Base-by-base conservation (phyloP, 2,797 vertebrate genomes). In the Gadopsis bispinosus region DNA sequence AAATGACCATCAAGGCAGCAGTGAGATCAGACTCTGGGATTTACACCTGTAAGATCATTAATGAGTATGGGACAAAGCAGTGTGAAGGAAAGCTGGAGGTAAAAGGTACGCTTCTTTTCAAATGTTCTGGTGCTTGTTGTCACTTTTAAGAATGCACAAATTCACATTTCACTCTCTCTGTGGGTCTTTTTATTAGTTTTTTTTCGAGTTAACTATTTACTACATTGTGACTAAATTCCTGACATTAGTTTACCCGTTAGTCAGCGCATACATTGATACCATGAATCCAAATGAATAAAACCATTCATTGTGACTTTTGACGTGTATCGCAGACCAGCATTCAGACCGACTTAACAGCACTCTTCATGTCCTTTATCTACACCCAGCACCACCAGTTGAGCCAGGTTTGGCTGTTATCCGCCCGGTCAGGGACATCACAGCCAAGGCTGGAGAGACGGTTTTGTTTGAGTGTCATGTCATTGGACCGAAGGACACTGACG, bases 41-140 rank as follows among this genome's bases (percentile, higher is more conserved):
- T 89, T 99, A 99, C 89, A 97, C 95, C 69, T 99, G 98, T 90
- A 99, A 98, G 93, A 97, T 99, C 0, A 98, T 99, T 80, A 99
- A 99, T 0, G 98, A 99, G 84, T 99, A 98, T 0, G 98, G 98
- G 64, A 98, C 96, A 11, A 96, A 97, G 93, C 98, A 99, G 85
- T 98, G 98, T 0, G 97, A 99, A 75, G 96, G 95, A 81, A 97
- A 92, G 85, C 95, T 99, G 89, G 96, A 98, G 74, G 97, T 99
- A 65, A 97, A 96, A 98, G 97, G 98, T 94, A 83, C 0, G 85
- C 43, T 47, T 41, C 31, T 31, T 56, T 69, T 50, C 1, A 20
- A 22, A 51, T 19, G 3, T 8, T 14, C 47, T n/a, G 2, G 10
- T 14, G 20, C 61, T 48, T 62, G 20, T 43, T 60, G 19, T 63